phyloP scores from a whole-genome alignment of 2,888 invertebrate genomes.

The Thereva unica region DNA sequence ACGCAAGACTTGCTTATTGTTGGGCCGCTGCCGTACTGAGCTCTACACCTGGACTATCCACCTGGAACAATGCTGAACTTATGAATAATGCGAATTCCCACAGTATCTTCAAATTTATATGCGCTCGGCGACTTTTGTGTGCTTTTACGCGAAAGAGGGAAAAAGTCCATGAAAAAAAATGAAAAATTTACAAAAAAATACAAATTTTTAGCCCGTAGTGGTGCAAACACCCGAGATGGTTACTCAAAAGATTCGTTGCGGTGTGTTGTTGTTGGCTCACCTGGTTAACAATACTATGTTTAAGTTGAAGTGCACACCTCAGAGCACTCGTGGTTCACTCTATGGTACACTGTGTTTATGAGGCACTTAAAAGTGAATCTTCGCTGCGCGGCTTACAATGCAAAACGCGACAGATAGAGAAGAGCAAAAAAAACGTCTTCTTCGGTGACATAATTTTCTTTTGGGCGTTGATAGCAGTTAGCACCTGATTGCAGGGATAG shows the following conservation, averaged over 20 bases:
- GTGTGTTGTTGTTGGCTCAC: slow-evolving; percentile 8
- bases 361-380: not conserved
- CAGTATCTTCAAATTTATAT: slow-evolving; percentile 45
- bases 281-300: slow-evolving; percentile 21
- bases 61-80: slow-evolving; percentile 43
- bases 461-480: too few relatives aligned
- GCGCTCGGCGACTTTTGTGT: slow-evolving; percentile 15
- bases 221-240: slow-evolving; percentile 20
- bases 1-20: too few relatives aligned
- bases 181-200: slow-evolving; percentile 22
- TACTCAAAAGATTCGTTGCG: slow-evolving; percentile 2
- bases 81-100: slow-evolving; percentile 44
- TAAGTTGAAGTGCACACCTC: slow-evolving; percentile 25
- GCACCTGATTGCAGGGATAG: too few relatives aligned
- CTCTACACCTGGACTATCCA: slow-evolving; percentile 19
- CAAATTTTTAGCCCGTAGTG: slow-evolving; percentile 4
- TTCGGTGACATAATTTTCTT: too few relatives aligned
- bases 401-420: too few relatives aligned
- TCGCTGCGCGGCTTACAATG: not conserved
- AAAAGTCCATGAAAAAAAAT: slow-evolving; percentile 20
- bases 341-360: not conserved
- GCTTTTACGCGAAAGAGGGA: slow-evolving; percentile 29
- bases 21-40: too few relatives aligned
- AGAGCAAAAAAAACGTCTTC: too few relatives aligned
- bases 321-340: not conserved